Percentiles rank a stretch among this genome's conserved stretches.
phyloP scores from a whole-genome alignment of 2,113 vertebrate species.

The Epinephelus lanceolatus region DNA sequence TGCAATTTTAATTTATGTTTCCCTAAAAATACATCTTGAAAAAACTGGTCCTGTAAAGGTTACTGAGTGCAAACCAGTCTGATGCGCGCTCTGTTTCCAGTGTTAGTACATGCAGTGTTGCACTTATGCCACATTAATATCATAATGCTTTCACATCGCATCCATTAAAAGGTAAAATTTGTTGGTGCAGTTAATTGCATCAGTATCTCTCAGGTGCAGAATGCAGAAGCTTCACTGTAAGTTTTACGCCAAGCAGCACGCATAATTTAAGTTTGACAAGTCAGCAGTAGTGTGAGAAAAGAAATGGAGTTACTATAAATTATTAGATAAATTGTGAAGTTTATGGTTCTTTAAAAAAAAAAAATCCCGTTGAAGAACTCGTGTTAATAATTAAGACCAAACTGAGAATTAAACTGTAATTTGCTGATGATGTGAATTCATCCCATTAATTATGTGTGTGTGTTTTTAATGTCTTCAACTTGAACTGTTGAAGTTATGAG shows the following conservation, averaged over 20 bases:
- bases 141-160: slow-evolving; percentile 24
- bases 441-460: slow-evolving; percentile 57
- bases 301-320: slow-evolving; percentile 27
- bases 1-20: not conserved
- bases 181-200: slow-evolving; percentile 58
- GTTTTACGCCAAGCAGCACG: slow-evolving; percentile 24
- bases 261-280: slow-evolving; percentile 45
- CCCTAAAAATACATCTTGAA: not conserved
- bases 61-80: not conserved
- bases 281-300: slow-evolving; percentile 26
- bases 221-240: not conserved
- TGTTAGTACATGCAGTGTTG: not conserved
- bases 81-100: not conserved
- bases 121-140: slow-evolving; percentile 4
- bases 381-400: slow-evolving; percentile 48
- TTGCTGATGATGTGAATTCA: slow-evolving; percentile 69
- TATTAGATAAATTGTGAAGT: slow-evolving; percentile 48
- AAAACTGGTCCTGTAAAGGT: slow-evolving; percentile 39
- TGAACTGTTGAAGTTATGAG: slow-evolving; percentile 30
- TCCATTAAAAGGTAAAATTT: slow-evolving; percentile 52
- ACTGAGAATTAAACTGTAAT: slow-evolving; percentile 64
- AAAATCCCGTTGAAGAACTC: slow-evolving; percentile 29
- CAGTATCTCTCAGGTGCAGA: slow-evolving; percentile 59
- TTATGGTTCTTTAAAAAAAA: slow-evolving; percentile 31
- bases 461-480: slow-evolving; percentile 58